Evolutionary conservation across 2,113 vertebrate genomes (phyloP).

Genomic region (Notiomystis cincta): DNA sequence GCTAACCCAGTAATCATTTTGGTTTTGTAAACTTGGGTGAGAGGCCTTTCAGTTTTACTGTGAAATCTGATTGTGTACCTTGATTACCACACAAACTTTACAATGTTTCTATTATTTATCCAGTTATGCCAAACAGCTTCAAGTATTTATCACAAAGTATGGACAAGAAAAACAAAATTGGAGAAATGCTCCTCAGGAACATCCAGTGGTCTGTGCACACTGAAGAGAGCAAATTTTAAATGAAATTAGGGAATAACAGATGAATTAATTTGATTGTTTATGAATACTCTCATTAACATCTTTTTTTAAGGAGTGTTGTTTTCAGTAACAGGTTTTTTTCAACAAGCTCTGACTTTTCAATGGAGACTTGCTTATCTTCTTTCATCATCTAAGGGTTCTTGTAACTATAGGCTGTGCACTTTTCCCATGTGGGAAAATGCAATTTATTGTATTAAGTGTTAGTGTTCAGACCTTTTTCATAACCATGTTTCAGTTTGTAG

Average conservation of each 20-base stretch:
- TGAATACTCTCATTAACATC: neutral
- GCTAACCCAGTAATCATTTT: neutral
- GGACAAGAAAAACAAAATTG: neutral
- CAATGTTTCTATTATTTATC: neutral
- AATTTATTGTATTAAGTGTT: neutral
- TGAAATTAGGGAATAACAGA: neutral
- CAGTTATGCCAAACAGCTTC: neutral
- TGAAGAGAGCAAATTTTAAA: neutral
- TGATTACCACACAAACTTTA: neutral
- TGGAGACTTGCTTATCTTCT: neutral
- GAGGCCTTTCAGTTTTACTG: neutral
- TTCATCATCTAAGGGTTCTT: neutral
- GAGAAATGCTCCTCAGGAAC: neutral
- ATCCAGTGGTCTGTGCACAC: neutral
- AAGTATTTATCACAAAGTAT: neutral
- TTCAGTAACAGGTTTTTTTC: neutral
- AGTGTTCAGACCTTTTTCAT: neutral
- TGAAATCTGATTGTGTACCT: neutral
- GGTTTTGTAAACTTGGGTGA: neutral
- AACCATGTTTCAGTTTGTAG: neutral
- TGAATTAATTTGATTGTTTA: neutral
- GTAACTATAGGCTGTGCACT: neutral
- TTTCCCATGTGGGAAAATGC: neutral
- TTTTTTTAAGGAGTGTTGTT: neutral
- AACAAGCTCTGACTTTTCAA: neutral